phyloP scores from a whole-genome alignment of 1,140 invertebrate genomes.

The Palaemon carinicauda region DNA sequence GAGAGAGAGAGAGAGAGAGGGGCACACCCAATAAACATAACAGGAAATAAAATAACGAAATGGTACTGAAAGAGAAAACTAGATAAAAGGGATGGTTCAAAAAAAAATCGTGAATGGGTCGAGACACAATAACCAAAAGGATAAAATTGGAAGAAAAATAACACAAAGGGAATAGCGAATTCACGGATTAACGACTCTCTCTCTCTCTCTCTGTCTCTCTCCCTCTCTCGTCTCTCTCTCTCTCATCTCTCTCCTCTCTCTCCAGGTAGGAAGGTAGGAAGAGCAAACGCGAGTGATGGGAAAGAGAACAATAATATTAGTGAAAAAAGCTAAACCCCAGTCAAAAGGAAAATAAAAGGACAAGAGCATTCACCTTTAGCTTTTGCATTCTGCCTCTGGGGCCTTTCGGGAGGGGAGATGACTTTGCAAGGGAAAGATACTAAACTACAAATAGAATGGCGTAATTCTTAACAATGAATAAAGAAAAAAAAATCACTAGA shows the following conservation, averaged over 20 bases:
- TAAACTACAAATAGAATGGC: too few species aligned
- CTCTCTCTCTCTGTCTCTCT: conserved; percentile 5
- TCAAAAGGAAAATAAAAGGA: too few species aligned
- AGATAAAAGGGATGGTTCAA: background rate
- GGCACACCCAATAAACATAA: background rate
- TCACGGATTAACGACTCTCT: background rate
- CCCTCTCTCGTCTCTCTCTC: conserved; percentile 4
- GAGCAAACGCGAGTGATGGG: too few species aligned
- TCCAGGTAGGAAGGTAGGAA: background rate
- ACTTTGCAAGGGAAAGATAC: too few species aligned
- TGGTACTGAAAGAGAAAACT: background rate
- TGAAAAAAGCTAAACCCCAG: too few species aligned
- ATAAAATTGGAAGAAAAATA: background rate
- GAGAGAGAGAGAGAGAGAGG: background rate
- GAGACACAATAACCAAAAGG: background rate
- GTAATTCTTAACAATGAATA: too few species aligned
- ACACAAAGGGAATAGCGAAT: background rate
- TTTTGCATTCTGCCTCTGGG: too few species aligned
- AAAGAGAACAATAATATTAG: too few species aligned
- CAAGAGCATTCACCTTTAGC: too few species aligned
- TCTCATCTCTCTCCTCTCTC: too few species aligned
- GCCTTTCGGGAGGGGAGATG: too few species aligned
- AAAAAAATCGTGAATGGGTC: background rate
- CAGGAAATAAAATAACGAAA: background rate
- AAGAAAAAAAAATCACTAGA: too few species aligned